These are phyloP conservation scores for Oithona nana DNA, from an alignment of 2,888 invertebrate genomes.

Conservation along the genomic window DNA sequence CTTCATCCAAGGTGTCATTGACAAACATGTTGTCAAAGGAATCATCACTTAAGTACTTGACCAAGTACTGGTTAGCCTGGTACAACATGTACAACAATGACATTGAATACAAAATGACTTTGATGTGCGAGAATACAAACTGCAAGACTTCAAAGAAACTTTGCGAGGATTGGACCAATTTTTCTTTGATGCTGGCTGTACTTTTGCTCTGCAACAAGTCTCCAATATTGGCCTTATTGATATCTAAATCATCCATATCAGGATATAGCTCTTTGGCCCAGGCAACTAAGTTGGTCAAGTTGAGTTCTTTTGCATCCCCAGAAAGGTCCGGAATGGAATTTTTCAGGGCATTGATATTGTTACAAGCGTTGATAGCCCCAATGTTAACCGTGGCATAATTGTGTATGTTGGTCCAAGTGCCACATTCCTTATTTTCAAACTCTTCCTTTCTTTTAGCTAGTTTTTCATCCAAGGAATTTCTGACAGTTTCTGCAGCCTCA, in stretches of 20 bases:
- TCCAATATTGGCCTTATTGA: neutral
- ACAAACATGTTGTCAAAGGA: neutral
- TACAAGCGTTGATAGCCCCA: no score
- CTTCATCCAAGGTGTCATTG: neutral
- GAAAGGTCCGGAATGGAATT: no score
- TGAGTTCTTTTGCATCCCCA: no score
- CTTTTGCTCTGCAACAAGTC: neutral
- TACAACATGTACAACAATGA: neutral
- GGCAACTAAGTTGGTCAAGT: neutral
- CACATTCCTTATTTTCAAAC: neutral
- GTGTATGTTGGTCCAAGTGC: neutral
- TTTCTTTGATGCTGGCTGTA: neutral
- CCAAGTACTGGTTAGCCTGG: no score
- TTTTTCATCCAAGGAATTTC: neutral
- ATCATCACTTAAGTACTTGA: neutral
- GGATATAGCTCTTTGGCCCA: neutral
- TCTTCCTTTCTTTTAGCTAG: neutral
- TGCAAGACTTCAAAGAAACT: neutral
- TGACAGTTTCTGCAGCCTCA: neutral
- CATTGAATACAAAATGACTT: neutral
- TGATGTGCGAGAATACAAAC: neutral
- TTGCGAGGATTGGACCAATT: neutral
- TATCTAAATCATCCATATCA: neutral
- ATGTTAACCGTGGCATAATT: no score
- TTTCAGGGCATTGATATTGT: no score